Base-by-base conservation (phyloP, 1,140 invertebrate genomes). In the Eriosoma lanigerum region DNA sequence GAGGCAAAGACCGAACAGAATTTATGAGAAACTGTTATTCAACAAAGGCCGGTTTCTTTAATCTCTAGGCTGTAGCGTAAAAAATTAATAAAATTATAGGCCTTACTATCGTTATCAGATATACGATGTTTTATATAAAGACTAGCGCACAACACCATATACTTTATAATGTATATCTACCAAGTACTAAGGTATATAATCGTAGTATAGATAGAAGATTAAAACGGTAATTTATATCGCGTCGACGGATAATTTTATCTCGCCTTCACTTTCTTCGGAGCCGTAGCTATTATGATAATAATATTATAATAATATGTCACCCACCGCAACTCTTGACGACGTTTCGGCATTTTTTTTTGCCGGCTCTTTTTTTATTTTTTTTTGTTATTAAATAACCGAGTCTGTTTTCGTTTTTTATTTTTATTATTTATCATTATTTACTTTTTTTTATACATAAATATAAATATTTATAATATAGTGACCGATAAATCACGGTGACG, bases 221-320 rank as follows among this genome's bases (percentile, higher is more conserved):
- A 68, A 68, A 68, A 68, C 64, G 32, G 64, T 32, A 44, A 44
- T 68, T 68, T 44, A 62, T 62, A 44, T 68, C 64, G 32, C 44
- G 64, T 68, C 38, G 21, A 70, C 38, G 46, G 38, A 70, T 70
- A 48, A 48, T n/a, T 48, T 15, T 19, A 26, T 48, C 46, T 21
- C 38, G 66, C n/a, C 9, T 70, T 15, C 21, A 46, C n/a, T n/a
- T 62, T 32, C 60, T 26, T 8, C 9, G 29, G 24, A 15, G 26
- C 15, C 60, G 60, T 26, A 29, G 19, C 17, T 26, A 32, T 32
- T 32, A 62, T 29, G n/a, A n/a, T n/a, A n/a, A n/a, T n/a, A 38
- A 38, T 38, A 38, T 38, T 38, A 38, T 38, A 4, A 38, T 38
- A 3, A 38, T 38, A 38, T 8, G 29, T 19, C 8, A 15, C 8